A percentile compares a stretch with the other conserved stretches of the same genome.
Conservation (phyloP, 2,888 invertebrate genomes). For the Cheilosia variabilis region DNA sequence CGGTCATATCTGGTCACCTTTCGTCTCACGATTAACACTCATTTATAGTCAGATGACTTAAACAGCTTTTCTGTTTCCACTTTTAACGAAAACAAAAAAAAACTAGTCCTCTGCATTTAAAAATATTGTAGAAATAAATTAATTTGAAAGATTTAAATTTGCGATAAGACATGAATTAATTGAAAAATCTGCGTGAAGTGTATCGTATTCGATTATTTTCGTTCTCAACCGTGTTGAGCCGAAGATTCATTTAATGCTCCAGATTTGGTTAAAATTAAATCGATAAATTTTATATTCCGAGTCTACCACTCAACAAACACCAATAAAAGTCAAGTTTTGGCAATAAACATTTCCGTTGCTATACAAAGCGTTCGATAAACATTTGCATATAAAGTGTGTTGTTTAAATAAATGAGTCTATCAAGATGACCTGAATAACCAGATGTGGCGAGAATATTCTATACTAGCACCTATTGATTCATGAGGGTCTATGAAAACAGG, state of each 20-base stretch:
- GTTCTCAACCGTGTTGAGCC: neutral
- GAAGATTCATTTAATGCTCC: neutral
- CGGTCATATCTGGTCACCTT: neutral
- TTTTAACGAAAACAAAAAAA: constrained; percentile 9
- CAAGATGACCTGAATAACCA: too few relatives aligned
- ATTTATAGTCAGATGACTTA: constrained; percentile 57
- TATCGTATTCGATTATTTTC: constrained; percentile 25
- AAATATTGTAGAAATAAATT: neutral
- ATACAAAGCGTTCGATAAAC: too few relatives aligned
- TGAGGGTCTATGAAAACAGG: too few relatives aligned
- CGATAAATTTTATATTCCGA: neutral
- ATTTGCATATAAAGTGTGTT: too few relatives aligned
- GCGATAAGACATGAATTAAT: constrained; percentile 7
- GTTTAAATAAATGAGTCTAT: too few relatives aligned
- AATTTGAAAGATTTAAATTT: constrained; percentile 2
- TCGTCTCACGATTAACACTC: constrained; percentile 45
- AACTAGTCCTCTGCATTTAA: constrained; percentile 1
- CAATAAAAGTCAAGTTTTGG: neutral
- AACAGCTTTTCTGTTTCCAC: constrained; percentile 15
- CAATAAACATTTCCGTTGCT: neutral
- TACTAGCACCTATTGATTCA: too few relatives aligned
- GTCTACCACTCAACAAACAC: neutral
- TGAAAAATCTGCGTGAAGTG: constrained; percentile 10
- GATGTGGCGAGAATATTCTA: too few relatives aligned
- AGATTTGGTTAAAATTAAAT: constrained; percentile 5